Percentiles rank a stretch among this genome's conserved stretches.
Evolutionary conservation across 2,113 vertebrate species (phyloP).

Genomic region (Pollimyrus isidori): DNA sequence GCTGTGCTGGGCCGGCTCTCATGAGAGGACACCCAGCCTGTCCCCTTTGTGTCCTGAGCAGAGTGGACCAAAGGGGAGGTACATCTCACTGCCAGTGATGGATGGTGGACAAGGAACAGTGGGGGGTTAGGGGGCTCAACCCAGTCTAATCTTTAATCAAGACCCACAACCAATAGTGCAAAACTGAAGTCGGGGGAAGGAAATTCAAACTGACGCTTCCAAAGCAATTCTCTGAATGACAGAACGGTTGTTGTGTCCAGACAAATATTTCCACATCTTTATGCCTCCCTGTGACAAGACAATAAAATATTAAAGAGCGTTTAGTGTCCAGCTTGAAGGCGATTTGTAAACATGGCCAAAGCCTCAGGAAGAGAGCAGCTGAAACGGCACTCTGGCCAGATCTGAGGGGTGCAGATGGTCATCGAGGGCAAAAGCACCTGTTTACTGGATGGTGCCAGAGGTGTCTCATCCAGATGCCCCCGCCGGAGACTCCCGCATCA

Average conservation of each 20-base stretch:
- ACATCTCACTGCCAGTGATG: neutral
- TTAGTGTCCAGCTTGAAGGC: neutral
- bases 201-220: neutral
- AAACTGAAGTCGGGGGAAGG: neutral
- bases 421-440: conserved; percentile 43
- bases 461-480: neutral
- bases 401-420: conserved; percentile 51
- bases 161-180: neutral
- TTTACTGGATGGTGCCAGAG: neutral
- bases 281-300: neutral
- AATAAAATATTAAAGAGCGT: neutral
- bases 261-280: neutral
- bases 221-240: neutral
- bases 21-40: conserved; percentile 45
- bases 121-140: neutral
- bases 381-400: conserved; percentile 31
- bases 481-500: neutral
- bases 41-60: conserved; percentile 21
- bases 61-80: conserved; percentile 12
- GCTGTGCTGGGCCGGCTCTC: conserved; percentile 25
- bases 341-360: neutral
- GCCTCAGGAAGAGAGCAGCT: neutral
- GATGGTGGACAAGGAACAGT: neutral
- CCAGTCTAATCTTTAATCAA: neutral
- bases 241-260: neutral